Evolutionary conservation across 2,113 vertebrate species (phyloP).

Genomic region (Nycticebus coucang): DNA sequence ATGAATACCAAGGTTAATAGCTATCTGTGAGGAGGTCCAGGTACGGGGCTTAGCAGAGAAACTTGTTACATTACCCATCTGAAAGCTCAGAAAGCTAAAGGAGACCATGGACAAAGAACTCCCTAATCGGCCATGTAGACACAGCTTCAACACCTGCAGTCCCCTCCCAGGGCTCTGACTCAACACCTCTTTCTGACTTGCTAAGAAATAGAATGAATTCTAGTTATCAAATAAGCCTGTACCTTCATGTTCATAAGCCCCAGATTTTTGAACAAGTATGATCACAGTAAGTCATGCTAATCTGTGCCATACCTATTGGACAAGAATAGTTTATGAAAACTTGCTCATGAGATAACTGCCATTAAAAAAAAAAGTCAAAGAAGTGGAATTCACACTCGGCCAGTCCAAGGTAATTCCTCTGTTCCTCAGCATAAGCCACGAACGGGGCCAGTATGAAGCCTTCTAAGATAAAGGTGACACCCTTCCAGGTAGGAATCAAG

Average conservation of each 20-base stretch:
- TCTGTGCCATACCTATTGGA: background rate
- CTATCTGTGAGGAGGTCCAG: background rate
- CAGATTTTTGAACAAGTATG: background rate
- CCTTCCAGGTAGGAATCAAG: background rate
- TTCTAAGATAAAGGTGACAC: background rate
- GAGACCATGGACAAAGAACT: rapidly evolving
- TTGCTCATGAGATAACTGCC: background rate
- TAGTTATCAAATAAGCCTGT: background rate
- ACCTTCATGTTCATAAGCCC: rapidly evolving
- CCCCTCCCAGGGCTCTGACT: background rate
- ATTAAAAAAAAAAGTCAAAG: too few relatives aligned
- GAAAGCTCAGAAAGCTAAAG: background rate
- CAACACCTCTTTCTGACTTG: background rate
- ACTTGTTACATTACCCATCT: rapidly evolving
- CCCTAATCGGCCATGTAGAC: rapidly evolving
- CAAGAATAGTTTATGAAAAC: background rate
- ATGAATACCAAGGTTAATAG: background rate
- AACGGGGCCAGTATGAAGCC: background rate
- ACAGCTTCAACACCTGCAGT: rapidly evolving
- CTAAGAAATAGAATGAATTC: background rate
- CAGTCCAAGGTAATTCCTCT: background rate
- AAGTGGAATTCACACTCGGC: background rate
- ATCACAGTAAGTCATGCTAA: background rate
- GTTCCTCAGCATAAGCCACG: background rate
- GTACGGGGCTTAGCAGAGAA: rapidly evolving